phyloP scores from a whole-genome alignment of 2,888 invertebrate genomes.

The Eurytoma adleriae region DNA sequence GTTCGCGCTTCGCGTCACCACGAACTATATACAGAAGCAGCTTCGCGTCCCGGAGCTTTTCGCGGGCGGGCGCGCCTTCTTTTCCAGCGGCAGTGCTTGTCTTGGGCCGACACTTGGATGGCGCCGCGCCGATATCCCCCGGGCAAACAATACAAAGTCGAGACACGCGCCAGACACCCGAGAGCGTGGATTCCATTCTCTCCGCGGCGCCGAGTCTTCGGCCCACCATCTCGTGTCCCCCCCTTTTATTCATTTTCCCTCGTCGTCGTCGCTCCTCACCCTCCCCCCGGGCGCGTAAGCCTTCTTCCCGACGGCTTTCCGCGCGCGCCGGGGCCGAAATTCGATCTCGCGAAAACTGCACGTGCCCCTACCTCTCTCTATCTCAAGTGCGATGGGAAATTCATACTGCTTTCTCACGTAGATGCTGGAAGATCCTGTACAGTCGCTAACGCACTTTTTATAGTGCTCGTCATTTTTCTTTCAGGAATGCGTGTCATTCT shows the following conservation, averaged over 20 bases:
- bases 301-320: background rate
- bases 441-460: background rate
- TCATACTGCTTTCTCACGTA: constrained; percentile 40
- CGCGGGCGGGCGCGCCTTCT: constrained; percentile 2
- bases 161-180: constrained; percentile 57
- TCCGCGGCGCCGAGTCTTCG: background rate
- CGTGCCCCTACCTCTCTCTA: constrained; percentile 10
- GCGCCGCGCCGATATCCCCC: constrained; percentile 13
- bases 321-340: constrained; percentile 30
- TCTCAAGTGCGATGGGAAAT: constrained; percentile 47
- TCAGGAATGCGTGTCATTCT: no score
- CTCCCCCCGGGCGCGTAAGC: constrained; percentile 4
- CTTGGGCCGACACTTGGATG: background rate
- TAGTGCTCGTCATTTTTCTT: background rate
- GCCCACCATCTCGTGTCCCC: background rate
- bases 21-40: background rate
- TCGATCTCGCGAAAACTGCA: constrained; percentile 49
- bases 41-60: background rate
- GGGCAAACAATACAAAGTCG: constrained; percentile 56
- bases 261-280: background rate
- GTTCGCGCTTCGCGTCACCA: background rate
- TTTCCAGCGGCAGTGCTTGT: constrained; percentile 39
- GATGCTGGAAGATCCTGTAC: constrained; percentile 2
- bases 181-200: constrained; percentile 51
- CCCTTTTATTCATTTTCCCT: constrained; percentile 46